These are phyloP conservation scores for Platycercus adscitus DNA, from an alignment of 2,113 vertebrate genomes.

Conservation along the genomic window DNA sequence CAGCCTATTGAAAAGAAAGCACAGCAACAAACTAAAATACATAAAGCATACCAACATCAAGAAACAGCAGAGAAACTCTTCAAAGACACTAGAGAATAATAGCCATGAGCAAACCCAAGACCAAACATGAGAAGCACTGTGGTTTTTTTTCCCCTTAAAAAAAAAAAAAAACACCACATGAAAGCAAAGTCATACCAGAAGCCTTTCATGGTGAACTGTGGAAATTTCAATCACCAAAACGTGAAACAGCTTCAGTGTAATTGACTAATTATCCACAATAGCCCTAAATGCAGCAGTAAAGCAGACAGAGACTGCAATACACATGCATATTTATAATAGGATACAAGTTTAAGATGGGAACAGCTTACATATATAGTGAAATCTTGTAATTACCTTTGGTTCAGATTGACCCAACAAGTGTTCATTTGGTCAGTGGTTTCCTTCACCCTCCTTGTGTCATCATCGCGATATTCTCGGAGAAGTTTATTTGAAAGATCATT, in stretches of 20 bases:
- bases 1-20: neutral
- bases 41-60: neutral
- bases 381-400: conserved; percentile 81
- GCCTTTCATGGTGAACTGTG: neutral
- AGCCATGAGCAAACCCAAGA: neutral
- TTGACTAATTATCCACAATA: neutral
- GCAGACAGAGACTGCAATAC: neutral
- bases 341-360: neutral
- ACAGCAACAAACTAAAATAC: neutral
- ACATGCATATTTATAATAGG: neutral
- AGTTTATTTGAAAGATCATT: conserved; percentile 91
- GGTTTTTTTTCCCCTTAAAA: neutral
- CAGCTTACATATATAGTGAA: neutral
- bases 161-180: neutral
- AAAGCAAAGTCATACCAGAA: neutral
- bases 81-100: neutral
- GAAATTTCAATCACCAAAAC: neutral
- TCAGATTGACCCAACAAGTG: conserved; percentile 86
- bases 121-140: neutral
- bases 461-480: conserved; percentile 85
- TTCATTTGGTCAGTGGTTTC: conserved; percentile 88
- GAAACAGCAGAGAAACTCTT: neutral
- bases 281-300: neutral
- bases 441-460: conserved; percentile 92
- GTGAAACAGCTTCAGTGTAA: neutral